These are phyloP conservation scores for Diarsia rubi DNA, from an alignment of 2,888 invertebrate species.

Conservation along the genomic window DNA sequence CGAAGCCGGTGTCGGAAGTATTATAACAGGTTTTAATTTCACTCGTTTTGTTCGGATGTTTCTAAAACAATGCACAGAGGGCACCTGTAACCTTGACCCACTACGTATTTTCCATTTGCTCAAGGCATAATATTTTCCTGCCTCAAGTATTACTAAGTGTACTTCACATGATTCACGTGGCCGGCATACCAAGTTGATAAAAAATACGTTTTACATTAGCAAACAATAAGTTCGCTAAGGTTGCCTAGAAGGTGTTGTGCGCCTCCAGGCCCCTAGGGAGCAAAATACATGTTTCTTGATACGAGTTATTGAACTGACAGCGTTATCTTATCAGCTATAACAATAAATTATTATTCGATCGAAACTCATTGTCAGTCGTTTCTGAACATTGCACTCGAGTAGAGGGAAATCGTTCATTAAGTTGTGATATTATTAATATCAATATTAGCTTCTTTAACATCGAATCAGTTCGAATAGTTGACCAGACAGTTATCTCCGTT, in stretches of 20 bases:
- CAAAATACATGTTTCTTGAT: constrained; percentile 72
- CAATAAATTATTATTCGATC: constrained; percentile 80
- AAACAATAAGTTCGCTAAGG: constrained; percentile 73
- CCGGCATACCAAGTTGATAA: constrained; percentile 67
- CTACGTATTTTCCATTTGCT: constrained; percentile 69
- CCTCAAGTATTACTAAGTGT: constrained; percentile 49
- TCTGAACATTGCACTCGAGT: constrained; percentile 65
- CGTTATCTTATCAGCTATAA: constrained; percentile 85
- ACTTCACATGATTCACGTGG: constrained; percentile 67
- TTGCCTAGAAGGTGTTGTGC: constrained; percentile 59
- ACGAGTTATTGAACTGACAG: constrained; percentile 84
- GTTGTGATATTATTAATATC: constrained; percentile 43
- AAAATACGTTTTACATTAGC: constrained; percentile 69
- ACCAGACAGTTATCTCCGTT: constrained; percentile 39
- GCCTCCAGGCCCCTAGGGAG: constrained; percentile 66
- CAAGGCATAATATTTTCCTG: constrained; percentile 68
- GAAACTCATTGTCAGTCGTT: constrained; percentile 72
- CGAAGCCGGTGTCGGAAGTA: background rate
- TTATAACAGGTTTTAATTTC: constrained; percentile 8
- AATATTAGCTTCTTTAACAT: constrained; percentile 22
- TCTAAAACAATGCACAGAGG: constrained; percentile 37
- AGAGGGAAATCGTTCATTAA: constrained; percentile 55
- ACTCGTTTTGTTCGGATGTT: constrained; percentile 15
- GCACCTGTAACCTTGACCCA: constrained; percentile 75
- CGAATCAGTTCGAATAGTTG: constrained; percentile 27